Evolutionary conservation across 2,888 invertebrate species (phyloP), one percentile per base, ranked within the genome.

Genomic region (Xestia ashworthii): DNA sequence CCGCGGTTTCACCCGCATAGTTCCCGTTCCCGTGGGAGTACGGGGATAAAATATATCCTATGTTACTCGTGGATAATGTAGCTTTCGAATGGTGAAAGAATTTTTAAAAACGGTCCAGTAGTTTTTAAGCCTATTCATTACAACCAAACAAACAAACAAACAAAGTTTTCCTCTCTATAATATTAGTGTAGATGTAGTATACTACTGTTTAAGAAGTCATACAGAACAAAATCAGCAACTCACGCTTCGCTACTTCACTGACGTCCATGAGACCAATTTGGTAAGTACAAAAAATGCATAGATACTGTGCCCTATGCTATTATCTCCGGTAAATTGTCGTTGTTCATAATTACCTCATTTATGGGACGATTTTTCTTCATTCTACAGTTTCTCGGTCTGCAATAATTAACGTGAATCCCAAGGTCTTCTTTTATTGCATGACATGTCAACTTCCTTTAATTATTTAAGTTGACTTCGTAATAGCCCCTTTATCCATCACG

Each of bases 261-360:
- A 48, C 14, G 53, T 14, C 62, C 19, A 62, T 50, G 11, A n/a
- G 14, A 81, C 38, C 25, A 78, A 74, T 74, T 74, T 48, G 25
- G 4, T 38, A 46, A 12, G 46, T 65, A 38, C n/a, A 58, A 48
- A 16, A 44, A 41, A 32, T n/a, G 12, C 22, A 38, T 14, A 73
- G 0, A 19, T 64, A 74, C 41, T 74, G 32, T 44, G 22, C 12
- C 41, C 11, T 46, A 46, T 25, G 64, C 68, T 44, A 82, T 80
- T 82, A 77, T 70, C 69, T 83, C 75, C 38, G 41, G 77, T 55
- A 77, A n/a, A 9, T 55, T 44, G 55, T 48, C 67, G n/a, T 76
- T 41, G 0, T n/a, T 32, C 38, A 46, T 79, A 66, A 78, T 66
- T 16, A 44, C 48, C 60, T 41, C 38, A 48, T 53, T 81, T 73